Evolutionary conservation across 2,113 vertebrate genomes (phyloP), one percentile per base, ranked within the genome.

Genomic region (Chrysemys picta): DNA sequence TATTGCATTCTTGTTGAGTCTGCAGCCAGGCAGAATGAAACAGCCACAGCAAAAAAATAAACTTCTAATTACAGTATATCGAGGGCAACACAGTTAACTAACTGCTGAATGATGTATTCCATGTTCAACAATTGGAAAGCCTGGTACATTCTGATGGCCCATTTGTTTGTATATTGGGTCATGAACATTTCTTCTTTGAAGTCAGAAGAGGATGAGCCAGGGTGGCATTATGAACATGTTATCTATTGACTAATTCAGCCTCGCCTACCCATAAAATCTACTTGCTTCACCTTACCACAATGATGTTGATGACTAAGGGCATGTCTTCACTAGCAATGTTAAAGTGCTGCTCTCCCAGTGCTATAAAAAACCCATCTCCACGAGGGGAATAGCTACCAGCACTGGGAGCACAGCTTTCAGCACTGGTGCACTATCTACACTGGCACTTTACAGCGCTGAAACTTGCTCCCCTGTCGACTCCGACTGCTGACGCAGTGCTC

Each of bases 1-100:
- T 16, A 31, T n/a, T 82, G 84, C 93, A 91, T 85, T 92, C 75
- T 89, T 89, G 57, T 59, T 89, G 86, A 59, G 31, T 54, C 85
- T 83, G 16, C 42, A 50, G 72, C 49, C 78, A 93, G 87, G 9
- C 14, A 16, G 22, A 54, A 54, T 75, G 75, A 45, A 78, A 27
- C 5, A 95, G 38, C 0, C 7, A 89, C 24, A 80, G 84, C 79
- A 54, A 80, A 53, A 29, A 72, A 80, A 22, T 5, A 85, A 85
- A 54, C 35, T 62, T 29, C 59, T 93, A 52, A 80, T 92, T 86
- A 7, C 78, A 52, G 25, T 5, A 31, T 42, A 31, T 72, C 45
- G 89, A 89, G 50, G 14, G 82, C 80, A 82, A 38, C 49, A 86
- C 87, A 95, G 80, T 53, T 89, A n/a, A 25, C 59, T 0, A 1